Percentiles rank a stretch among this genome's conserved stretches.
phyloP scores from a whole-genome alignment of 2,797 vertebrate genomes.

The Periparus ater region DNA sequence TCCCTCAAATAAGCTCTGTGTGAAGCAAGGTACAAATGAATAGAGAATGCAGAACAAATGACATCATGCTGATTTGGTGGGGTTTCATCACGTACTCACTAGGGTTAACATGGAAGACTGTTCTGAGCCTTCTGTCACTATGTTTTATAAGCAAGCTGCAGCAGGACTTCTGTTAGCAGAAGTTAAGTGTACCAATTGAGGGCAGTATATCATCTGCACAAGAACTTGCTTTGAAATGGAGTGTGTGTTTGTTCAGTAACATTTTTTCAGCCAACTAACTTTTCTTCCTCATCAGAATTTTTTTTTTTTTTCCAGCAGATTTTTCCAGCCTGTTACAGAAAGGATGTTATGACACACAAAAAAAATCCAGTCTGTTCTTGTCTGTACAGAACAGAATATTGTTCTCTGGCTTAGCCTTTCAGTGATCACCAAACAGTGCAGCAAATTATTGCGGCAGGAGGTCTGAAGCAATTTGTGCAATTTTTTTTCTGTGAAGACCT shows the following conservation, averaged over 20 bases:
- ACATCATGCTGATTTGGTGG: neutral
- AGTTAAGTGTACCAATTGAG: constrained; percentile 38
- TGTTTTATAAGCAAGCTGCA: neutral
- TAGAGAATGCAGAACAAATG: neutral
- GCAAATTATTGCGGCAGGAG: constrained; percentile 32
- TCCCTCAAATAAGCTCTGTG: neutral
- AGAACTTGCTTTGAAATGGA: neutral
- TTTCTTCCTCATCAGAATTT: constrained; percentile 11
- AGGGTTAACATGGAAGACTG: neutral
- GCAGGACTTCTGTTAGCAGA: constrained; percentile 24
- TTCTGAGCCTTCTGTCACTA: neutral
- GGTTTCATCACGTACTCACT: neutral
- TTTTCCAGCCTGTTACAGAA: constrained; percentile 33
- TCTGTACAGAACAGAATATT: constrained; percentile 12
- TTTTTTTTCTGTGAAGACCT: neutral
- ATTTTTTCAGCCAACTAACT: constrained; percentile 14
- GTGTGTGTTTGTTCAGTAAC: neutral
- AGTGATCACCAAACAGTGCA: neutral
- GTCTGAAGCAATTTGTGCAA: constrained; percentile 20
- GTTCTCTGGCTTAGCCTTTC: constrained; percentile 16
- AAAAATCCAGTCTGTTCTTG: constrained; percentile 10
- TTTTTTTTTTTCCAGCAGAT: constrained; percentile 10
- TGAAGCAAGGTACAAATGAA: neutral
- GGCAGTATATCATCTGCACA: constrained; percentile 59
- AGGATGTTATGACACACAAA: constrained; percentile 9